A percentile compares a stretch with the other conserved stretches of the same genome.
These are phyloP conservation scores for Hoplostethus atlanticus DNA, from an alignment of 2,797 vertebrate genomes.

Conservation along the genomic window DNA sequence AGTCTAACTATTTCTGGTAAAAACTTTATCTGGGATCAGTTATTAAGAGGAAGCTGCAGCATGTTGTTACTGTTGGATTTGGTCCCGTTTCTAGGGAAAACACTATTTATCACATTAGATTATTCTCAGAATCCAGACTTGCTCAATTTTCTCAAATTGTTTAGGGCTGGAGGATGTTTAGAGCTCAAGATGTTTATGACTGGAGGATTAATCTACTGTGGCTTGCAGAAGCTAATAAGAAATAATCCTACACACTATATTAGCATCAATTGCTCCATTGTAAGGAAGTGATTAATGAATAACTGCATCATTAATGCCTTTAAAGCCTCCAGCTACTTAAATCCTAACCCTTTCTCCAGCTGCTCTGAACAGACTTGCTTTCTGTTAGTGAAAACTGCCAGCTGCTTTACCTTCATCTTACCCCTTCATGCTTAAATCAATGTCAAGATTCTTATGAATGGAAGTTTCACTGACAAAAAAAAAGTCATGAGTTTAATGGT, in stretches of 20 bases:
- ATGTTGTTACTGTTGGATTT: slow-evolving; percentile 22
- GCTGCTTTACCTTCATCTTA: background rate
- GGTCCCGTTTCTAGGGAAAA: slow-evolving; percentile 31
- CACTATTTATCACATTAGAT: slow-evolving; percentile 17
- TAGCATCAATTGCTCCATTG: background rate
- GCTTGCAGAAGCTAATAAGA: background rate
- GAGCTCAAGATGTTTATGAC: slow-evolving; percentile 19
- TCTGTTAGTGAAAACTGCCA: background rate
- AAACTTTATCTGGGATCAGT: slow-evolving; percentile 6
- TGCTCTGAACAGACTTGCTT: background rate
- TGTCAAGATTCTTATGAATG: background rate
- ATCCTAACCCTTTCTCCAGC: background rate
- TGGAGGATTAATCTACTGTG: background rate
- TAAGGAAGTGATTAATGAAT: background rate
- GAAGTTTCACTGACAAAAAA: background rate
- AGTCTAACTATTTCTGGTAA: background rate
- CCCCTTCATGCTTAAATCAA: background rate
- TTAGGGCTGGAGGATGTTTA: no score
- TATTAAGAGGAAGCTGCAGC: slow-evolving; percentile 16
- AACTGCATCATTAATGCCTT: background rate
- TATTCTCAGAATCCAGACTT: slow-evolving; percentile 17
- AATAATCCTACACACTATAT: slow-evolving; percentile 1
- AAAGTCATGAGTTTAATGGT: no score
- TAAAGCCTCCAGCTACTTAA: background rate
- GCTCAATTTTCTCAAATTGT: slow-evolving; percentile 4